Evolutionary conservation across 2,797 vertebrate genomes (phyloP), one percentile per base, ranked within the genome.

Genomic region (Forpus xanthops): DNA sequence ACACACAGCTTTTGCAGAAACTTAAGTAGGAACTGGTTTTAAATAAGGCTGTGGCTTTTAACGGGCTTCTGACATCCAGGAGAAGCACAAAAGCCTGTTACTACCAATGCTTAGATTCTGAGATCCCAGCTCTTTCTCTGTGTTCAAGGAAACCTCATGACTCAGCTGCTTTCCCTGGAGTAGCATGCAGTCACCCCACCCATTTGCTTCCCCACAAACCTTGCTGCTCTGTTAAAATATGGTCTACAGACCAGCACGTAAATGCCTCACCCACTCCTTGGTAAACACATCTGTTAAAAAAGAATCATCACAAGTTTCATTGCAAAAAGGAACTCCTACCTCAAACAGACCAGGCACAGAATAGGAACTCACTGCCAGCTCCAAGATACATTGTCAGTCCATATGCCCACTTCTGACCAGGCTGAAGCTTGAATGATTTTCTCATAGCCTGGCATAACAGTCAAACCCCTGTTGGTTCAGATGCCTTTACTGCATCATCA

Each of bases 111-210:
- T 89, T 6, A 83, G 49, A 45, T 41, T 93, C 14, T 11, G 24
- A 94, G 78, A 84, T 76, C 50, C 74, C 77, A 88, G 70, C 31
- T 77, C 89, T 67, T 66, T 68, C 67, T 83, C 72, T 72, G 47
- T 50, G 66, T 23, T 74, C 74, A 94, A 45, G 92, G 78, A 55
- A 95, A 92, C 30, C 74, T 84, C 87, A 70, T 90, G 93, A 96
- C 83, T 94, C 61, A 90, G 92, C 71, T 91, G 88, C 71, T 93
- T 89, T 95, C 94, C 95, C 93, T 68, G 62, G 89, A 96, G 92
- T 89, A 24, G 94, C 67, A 60, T 89, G 92, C 8, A 33, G 68
- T 78, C 21, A 96, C 95, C 78, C 91, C 96, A 94, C 90, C 93
- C 96, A 70, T 55, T 77, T 79, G 70, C 37, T 94, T 94, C 93